Evolutionary conservation across 2,888 invertebrate species (phyloP).

Genomic region (Rotaria sp.): DNA sequence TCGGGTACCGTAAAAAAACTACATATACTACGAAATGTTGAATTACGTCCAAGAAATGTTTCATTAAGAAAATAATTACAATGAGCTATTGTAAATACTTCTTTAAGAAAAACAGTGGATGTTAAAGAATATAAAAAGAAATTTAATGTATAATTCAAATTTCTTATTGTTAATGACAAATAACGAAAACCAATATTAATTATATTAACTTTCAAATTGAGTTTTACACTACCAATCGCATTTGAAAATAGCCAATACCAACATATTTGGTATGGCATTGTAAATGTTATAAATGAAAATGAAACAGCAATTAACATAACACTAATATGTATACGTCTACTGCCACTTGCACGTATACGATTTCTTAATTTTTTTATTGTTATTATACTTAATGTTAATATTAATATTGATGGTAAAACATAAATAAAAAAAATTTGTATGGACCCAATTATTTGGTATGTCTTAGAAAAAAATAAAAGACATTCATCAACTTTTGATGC

Average conservation of each 20-base stretch:
- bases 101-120: constrained; percentile 9
- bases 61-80: constrained; percentile 3
- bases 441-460: constrained; percentile 15
- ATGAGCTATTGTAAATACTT: constrained; percentile 5
- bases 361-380: constrained; percentile 1
- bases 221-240: not conserved
- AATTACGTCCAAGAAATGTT: not conserved
- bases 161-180: constrained; percentile 20
- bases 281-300: constrained; percentile 30
- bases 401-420: constrained; percentile 26
- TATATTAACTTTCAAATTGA: constrained; percentile 11
- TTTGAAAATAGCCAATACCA: constrained; percentile 27
- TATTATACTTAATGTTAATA: constrained; percentile 6
- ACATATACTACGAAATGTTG: not conserved
- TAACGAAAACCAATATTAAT: constrained; percentile 27
- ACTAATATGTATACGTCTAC: not conserved
- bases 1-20: not conserved
- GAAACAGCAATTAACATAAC: constrained; percentile 24
- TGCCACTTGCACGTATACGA: not conserved
- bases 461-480: constrained; percentile 1
- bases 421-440: constrained; percentile 24
- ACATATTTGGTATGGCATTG: constrained; percentile 12
- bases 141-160: constrained; percentile 24
- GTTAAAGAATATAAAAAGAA: constrained; percentile 13
- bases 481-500: not conserved